phyloP scores from a whole-genome alignment of 2,888 invertebrate species.

The Epiblema foenella region DNA sequence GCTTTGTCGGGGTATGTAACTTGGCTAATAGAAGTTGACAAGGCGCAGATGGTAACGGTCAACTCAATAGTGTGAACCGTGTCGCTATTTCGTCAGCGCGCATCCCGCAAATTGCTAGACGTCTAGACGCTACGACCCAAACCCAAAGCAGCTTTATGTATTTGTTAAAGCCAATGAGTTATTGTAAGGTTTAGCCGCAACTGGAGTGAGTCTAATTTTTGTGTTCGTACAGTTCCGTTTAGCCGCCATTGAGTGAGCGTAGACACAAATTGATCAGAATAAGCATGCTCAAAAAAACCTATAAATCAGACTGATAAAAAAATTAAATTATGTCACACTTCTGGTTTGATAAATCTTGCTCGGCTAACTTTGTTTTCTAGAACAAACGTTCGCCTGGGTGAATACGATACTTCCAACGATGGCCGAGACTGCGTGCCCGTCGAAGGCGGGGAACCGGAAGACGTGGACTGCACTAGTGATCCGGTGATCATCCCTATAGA shows the following conservation, averaged over 20 bases:
- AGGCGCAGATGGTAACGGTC: too few species aligned
- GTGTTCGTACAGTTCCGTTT: neutral
- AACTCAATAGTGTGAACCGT: too few species aligned
- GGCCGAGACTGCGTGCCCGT: constrained; percentile 68
- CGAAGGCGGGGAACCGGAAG: constrained; percentile 54
- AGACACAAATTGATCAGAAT: neutral
- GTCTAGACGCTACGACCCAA: too few species aligned
- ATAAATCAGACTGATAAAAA: too few species aligned
- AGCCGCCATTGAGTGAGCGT: neutral
- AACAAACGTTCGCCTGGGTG: constrained; percentile 70
- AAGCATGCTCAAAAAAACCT: neutral
- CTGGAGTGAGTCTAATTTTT: too few species aligned
- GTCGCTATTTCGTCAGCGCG: too few species aligned
- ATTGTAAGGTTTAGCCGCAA: too few species aligned
- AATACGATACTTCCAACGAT: constrained; percentile 69
- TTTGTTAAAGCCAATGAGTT: too few species aligned
- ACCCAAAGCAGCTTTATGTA: too few species aligned
- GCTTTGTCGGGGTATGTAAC: too few species aligned
- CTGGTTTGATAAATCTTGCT: neutral
- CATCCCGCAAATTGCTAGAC: too few species aligned
- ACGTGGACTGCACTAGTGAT: constrained; percentile 69
- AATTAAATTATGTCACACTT: neutral
- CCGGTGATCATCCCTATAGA: constrained; percentile 68
- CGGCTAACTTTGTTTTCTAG: constrained; percentile 48
- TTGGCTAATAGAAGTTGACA: too few species aligned